A percentile compares a stretch with the other conserved stretches of the same genome.
Conservation (phyloP, 37 sponge, comb jelly and placozoan species). For the Tethya wilhelma region DNA sequence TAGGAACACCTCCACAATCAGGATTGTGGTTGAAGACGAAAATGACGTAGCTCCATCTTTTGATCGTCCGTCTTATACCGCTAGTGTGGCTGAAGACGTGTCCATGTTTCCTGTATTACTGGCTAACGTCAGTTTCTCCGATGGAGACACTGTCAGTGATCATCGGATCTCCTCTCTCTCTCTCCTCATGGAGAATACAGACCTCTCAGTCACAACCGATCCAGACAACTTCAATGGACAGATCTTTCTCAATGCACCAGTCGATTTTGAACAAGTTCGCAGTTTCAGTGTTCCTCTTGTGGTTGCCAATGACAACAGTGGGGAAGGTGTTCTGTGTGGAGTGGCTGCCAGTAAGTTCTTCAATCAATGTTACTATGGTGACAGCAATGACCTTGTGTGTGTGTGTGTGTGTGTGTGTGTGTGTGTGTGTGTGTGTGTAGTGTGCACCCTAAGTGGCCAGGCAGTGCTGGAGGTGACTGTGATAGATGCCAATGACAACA, state of each 20-base stretch:
- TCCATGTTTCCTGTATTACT: neutral
- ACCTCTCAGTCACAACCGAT: neutral
- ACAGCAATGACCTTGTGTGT: too few species aligned
- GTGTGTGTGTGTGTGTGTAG: neutral
- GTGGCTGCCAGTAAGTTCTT: neutral
- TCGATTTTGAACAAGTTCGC: conserved; percentile 21
- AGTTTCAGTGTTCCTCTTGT: neutral
- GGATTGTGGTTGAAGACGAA: conserved; percentile 35
- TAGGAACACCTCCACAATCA: conserved; percentile 5
- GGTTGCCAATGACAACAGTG: conserved; percentile 2
- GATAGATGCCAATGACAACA: conserved; percentile 60
- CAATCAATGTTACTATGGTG: neutral
- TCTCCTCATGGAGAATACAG: neutral
- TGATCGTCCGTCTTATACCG: neutral
- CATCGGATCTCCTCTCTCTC: conserved; percentile 9
- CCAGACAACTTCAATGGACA: conserved; percentile 2
- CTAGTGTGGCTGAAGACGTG: neutral
- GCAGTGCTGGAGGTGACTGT: conserved; percentile 15
- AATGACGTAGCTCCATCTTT: conserved; percentile 51
- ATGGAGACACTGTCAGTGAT: conserved; percentile 8
- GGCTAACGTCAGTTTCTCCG: neutral
- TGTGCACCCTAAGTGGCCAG: conserved; percentile 10
- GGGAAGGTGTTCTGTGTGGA: conserved; percentile 13
- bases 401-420: too few species aligned
- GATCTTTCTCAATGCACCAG: neutral